phyloP scores from a whole-genome alignment of 2,888 invertebrate species.

The Parnassius smintheus region DNA sequence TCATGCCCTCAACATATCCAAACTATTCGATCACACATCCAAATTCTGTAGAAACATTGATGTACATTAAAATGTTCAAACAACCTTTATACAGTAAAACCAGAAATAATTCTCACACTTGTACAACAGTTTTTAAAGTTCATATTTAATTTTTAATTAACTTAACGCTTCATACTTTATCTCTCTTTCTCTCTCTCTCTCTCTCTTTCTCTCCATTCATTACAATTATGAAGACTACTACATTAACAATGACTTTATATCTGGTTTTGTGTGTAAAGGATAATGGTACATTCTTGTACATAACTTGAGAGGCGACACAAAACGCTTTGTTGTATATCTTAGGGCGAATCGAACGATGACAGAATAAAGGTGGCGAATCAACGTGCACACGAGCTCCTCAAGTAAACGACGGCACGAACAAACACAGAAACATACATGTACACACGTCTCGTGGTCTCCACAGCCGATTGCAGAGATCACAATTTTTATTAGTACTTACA shows the following conservation, averaged over 20 bases:
- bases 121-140: too few species aligned
- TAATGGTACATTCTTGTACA: constrained; percentile 39
- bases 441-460: constrained; percentile 52
- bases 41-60: background rate
- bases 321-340: constrained; percentile 63
- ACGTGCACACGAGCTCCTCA: constrained; percentile 96
- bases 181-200: too few species aligned
- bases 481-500: background rate
- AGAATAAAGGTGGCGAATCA: constrained; percentile 98
- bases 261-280: constrained; percentile 24
- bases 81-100: background rate
- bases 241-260: background rate
- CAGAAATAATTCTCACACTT: background rate
- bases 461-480: constrained; percentile 24
- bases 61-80: background rate
- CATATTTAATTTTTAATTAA: too few species aligned
- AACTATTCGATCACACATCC: constrained; percentile 8
- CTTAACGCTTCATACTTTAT: too few species aligned
- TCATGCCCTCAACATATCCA: constrained; percentile 3
- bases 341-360: constrained; percentile 93
- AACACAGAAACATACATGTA: constrained; percentile 37
- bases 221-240: too few species aligned
- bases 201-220: too few species aligned
- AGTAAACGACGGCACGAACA: constrained; percentile 81
- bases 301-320: constrained; percentile 53